Evolutionary conservation across 1,140 invertebrate genomes (phyloP), one percentile per base, ranked within the genome.

Genomic region (Linepithema humile): DNA sequence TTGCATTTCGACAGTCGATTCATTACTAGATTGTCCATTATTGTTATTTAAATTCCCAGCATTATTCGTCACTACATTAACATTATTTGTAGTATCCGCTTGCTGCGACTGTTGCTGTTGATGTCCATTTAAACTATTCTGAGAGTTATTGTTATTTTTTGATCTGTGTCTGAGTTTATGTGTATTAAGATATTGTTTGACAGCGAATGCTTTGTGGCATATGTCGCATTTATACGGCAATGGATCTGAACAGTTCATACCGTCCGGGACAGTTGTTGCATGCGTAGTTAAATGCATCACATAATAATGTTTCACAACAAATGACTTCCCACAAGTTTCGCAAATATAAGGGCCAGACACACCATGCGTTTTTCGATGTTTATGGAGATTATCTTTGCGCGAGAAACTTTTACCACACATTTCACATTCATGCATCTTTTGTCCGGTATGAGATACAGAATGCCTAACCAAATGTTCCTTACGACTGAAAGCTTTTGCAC

Each of bases 351-450:
- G 96, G 0, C 96, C 95, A 9, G 95, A 94, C 43, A 96, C 96
- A 50, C 96, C 96, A 92, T 97, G 96, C 3, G 95, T 95, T 91
- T 95, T 95, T 72, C 95, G 94, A 91, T 98, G 97, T 85, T 97
- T 97, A 72, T 96, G 95, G 0, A 97, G 92, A 90, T 97, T 97
- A 88, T 97, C 97, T 88, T 97, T 97, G 1, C 97, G 95, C 0
- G 96, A 96, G 85, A 98, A 98, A 60, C 95, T 95, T 89, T 97
- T 97, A 3, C 96, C 95, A 91, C 97, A 98, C 6, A 97, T 94
- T 53, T 97, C 96, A 90, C 97, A 98, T 40, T 95, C 95, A 89
- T 96, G 97, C 91, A 96, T 95, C 85, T 97, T 97, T 82, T 97
- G 95, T 0, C 97, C 97, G 0, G 96, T 97, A 90, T 98, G 97